A percentile compares a stretch with the other conserved stretches of the same genome.
phyloP scores from a whole-genome alignment of 1,140 invertebrate genomes.

The Samia ricini region DNA sequence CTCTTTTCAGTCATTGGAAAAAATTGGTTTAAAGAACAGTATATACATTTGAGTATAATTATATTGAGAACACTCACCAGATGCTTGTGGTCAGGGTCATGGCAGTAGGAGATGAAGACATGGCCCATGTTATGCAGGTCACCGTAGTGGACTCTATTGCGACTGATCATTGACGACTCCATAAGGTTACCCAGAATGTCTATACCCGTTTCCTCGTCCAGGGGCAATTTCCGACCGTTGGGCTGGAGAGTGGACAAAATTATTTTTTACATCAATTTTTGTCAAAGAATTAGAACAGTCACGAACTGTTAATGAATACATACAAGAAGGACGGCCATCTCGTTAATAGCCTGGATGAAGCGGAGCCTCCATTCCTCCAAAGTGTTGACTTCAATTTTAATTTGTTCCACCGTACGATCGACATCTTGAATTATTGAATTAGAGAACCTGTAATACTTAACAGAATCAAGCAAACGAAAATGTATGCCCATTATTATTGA shows the following conservation, averaged over 20 bases:
- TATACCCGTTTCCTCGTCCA: conserved; percentile 85
- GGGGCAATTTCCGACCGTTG: conserved; percentile 72
- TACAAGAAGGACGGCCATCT: conserved; percentile 79
- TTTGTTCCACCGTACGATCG: conserved; percentile 82
- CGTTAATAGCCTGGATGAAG: conserved; percentile 86
- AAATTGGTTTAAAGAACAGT: too few relatives aligned
- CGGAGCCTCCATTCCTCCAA: conserved; percentile 87
- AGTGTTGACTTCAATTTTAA: conserved; percentile 82
- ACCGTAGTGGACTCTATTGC: conserved; percentile 81
- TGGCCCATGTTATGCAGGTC: conserved; percentile 81
- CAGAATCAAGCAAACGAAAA: too few relatives aligned
- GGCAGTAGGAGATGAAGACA: conserved; percentile 75
- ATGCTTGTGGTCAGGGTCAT: conserved; percentile 79
- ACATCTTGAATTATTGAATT: conserved; percentile 81
- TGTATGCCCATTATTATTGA: too few relatives aligned
- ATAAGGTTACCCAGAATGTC: conserved; percentile 89
- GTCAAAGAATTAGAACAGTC: not conserved
- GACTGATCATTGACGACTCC: conserved; percentile 84
- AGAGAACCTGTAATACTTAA: conserved; percentile 74
- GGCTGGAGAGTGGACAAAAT: conserved; percentile 34
- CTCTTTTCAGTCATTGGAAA: too few relatives aligned
- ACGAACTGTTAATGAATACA: conserved; percentile 23
- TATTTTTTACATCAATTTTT: not conserved
- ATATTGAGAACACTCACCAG: conserved; percentile 57
- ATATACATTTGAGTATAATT: not conserved